A percentile compares a stretch with the other conserved stretches of the same genome.
These are phyloP conservation scores for Agrypnus murinus DNA, from an alignment of 2,888 invertebrate species.

Conservation along the genomic window DNA sequence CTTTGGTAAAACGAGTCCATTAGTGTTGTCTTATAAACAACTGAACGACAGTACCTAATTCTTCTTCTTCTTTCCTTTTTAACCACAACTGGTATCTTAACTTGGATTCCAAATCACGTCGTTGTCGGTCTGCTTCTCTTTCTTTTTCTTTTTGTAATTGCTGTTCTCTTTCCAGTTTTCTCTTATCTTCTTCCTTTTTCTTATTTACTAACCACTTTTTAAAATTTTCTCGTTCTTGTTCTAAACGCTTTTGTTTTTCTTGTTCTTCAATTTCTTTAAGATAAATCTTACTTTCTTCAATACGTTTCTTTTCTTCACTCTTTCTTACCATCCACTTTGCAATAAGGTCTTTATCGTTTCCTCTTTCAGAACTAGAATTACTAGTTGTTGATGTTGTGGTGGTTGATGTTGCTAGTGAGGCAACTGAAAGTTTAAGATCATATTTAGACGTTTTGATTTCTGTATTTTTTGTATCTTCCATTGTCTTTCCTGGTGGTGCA, in stretches of 20 bases:
- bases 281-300: constrained; percentile 61
- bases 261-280: constrained; percentile 64
- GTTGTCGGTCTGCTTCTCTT: constrained; percentile 64
- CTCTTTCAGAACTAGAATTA: constrained; percentile 41
- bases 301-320: constrained; percentile 62
- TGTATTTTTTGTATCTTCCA: too few relatives aligned
- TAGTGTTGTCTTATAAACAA: too few relatives aligned
- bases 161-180: constrained; percentile 68
- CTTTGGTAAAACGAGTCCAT: too few relatives aligned
- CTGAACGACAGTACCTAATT: constrained; percentile 73
- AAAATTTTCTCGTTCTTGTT: constrained; percentile 70
- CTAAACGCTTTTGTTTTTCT: constrained; percentile 66
- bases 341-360: constrained; percentile 74
- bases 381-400: constrained; percentile 31
- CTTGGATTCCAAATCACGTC: constrained; percentile 64
- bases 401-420: constrained; percentile 36
- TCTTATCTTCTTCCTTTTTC: constrained; percentile 67
- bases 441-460: constrained; percentile 22
- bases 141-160: constrained; percentile 63
- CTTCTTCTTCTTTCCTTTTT: constrained; percentile 75
- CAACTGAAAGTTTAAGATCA: constrained; percentile 53
- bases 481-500: too few relatives aligned
- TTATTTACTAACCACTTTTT: constrained; percentile 66
- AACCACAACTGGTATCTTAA: constrained; percentile 72
- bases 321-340: constrained; percentile 74